phyloP scores from a whole-genome alignment of 2,797 vertebrate species.

The Austrolebias charrua region DNA sequence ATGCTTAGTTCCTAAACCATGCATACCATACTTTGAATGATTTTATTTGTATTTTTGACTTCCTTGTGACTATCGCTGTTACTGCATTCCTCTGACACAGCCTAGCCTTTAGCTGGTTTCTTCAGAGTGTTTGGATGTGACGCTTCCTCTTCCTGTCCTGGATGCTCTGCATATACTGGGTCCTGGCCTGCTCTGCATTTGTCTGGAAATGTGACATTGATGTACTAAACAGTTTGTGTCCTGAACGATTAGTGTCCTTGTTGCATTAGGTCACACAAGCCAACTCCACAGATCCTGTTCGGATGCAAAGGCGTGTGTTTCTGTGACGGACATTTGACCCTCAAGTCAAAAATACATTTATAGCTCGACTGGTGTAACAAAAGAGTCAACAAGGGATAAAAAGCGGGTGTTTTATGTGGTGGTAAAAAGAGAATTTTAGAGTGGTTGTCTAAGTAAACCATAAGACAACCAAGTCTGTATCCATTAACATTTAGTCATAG shows the following conservation, averaged over 20 bases:
- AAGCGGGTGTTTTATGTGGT: slow-evolving; percentile 1
- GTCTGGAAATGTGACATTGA: slow-evolving; percentile 76
- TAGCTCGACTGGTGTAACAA: slow-evolving; percentile 14
- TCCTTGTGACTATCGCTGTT: slow-evolving; percentile 44
- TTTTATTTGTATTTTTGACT: slow-evolving; percentile 42
- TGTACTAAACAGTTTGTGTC: slow-evolving; percentile 74
- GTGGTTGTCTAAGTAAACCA: too few relatives aligned
- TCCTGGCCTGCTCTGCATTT: slow-evolving; percentile 61
- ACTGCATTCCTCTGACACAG: slow-evolving; percentile 48
- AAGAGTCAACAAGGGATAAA: slow-evolving; percentile 18
- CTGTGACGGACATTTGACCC: slow-evolving; percentile 33
- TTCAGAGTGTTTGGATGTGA: slow-evolving; percentile 45
- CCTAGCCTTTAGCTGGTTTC: slow-evolving; percentile 33
- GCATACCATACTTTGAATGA: slow-evolving; percentile 37
- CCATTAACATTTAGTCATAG: slow-evolving; percentile 9
- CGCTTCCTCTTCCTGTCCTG: slow-evolving; percentile 37
- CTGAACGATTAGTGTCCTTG: slow-evolving; percentile 68
- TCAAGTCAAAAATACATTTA: slow-evolving; percentile 42
- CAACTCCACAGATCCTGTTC: slow-evolving; percentile 56
- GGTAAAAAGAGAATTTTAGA: slow-evolving; percentile 7
- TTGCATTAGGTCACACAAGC: slow-evolving; percentile 59
- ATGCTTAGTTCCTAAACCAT: slow-evolving; percentile 17
- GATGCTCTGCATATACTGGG: slow-evolving; percentile 54
- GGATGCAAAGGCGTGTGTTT: slow-evolving; percentile 26
- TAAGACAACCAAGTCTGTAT: not conserved